Evolutionary conservation across 2,888 invertebrate species (phyloP), one percentile per base, ranked within the genome.

Genomic region (Hydroisotoma schaefferi): DNA sequence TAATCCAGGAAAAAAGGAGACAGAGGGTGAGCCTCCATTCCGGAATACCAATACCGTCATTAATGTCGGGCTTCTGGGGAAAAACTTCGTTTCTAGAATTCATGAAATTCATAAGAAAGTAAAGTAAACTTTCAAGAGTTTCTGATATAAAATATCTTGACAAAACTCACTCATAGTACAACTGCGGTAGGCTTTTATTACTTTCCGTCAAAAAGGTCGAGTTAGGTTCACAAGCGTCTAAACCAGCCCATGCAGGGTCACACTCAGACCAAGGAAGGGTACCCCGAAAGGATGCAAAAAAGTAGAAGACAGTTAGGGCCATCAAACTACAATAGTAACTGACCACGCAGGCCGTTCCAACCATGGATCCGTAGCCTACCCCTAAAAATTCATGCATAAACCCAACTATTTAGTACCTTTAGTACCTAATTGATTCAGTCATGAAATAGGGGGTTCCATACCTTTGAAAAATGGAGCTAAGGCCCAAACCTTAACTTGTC

Each of bases 1-100:
- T 80, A 66, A 94, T 83, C 95, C 95, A 97, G 67, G 94, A 92
- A 74, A 90, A 86, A 55, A 94, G 82, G 57, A 95, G 82, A 75
- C 94, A 92, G 18, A 67, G 55, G 1, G 68, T 52, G 2, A 70
- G 33, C 15, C 61, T 20, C 67, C 60, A 66, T 4, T 67, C 67
- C 1, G 68, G 68, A 27, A 49, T 26, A 3, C 75, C 75, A 12
- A 74, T 67, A 8, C 73, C 74, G 60, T 72, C 65, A 22, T 61
- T 59, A 56, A 72, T 68, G 43, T 67, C 57, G 28, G 18, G 33
- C 18, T 53, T 53, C 25, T 63, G 58, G 18, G 61, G 62, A 40
- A 63, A 59, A 1, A 63, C 63, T 43, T 63, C 66, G 26, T 63
- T 57, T 25, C 66, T 65, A 29, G 74, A 75, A n/a, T n/a, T n/a